phyloP scores from a whole-genome alignment of 2,113 vertebrate genomes.

The Maccullochella peelii region DNA sequence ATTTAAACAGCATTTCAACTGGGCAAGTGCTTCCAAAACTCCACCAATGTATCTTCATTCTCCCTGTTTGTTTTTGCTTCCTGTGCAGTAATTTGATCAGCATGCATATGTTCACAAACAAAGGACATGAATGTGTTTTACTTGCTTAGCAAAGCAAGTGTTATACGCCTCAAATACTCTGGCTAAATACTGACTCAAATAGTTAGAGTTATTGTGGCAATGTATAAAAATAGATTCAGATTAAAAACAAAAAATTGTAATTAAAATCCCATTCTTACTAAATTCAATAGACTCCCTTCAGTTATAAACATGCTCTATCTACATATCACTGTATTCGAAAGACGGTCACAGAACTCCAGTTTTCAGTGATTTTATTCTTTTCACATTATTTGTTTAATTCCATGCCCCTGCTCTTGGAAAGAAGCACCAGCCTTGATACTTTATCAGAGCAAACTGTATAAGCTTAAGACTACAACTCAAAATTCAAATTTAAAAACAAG shows the following conservation, averaged over 20 bases:
- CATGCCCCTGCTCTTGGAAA: background rate
- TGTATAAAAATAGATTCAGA: background rate
- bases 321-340: background rate
- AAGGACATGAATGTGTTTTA: background rate
- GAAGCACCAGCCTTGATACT: background rate
- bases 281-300: background rate
- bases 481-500: background rate
- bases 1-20: background rate
- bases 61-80: background rate
- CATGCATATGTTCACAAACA: slow-evolving; percentile 4
- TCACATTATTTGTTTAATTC: background rate
- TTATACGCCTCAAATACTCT: background rate
- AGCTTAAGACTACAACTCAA: background rate
- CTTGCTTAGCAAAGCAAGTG: background rate
- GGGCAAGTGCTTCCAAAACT: slow-evolving; percentile 2
- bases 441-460: background rate
- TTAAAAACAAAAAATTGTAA: slow-evolving; percentile 2
- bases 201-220: background rate
- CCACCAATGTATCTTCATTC: background rate
- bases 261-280: background rate
- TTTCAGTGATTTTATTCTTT: background rate
- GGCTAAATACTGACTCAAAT: background rate
- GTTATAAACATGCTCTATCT: background rate
- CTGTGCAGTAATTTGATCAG: background rate
- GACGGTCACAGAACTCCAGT: background rate